A percentile compares a stretch with the other conserved stretches of the same genome.
These are phyloP conservation scores for Loris lydekkerianus DNA, from an alignment of 2,797 vertebrate genomes.

Conservation along the genomic window DNA sequence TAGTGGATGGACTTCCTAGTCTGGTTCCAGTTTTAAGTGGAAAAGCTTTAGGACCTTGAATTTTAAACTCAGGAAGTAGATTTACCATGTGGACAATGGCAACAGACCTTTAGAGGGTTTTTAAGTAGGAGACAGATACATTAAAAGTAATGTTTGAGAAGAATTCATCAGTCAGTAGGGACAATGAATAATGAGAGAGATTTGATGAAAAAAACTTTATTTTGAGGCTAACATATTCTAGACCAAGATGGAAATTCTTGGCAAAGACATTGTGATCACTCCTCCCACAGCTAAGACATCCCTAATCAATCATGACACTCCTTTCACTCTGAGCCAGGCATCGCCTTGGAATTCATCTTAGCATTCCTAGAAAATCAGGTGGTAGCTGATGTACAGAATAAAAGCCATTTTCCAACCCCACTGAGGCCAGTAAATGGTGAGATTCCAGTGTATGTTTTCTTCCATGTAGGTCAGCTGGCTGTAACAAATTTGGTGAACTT, in stretches of 20 bases:
- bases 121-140: neutral
- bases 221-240: constrained; percentile 15
- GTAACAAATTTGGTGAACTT: neutral
- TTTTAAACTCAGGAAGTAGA: neutral
- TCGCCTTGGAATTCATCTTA: constrained; percentile 31
- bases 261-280: neutral
- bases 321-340: neutral
- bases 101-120: neutral
- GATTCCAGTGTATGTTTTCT: neutral
- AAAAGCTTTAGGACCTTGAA: neutral
- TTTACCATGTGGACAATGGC: neutral
- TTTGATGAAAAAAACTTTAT: neutral
- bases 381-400: neutral
- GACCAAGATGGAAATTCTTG: neutral
- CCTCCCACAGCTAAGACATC: neutral
- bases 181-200: neutral
- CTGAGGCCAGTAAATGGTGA: neutral
- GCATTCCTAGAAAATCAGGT: neutral
- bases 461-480: neutral
- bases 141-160: neutral
- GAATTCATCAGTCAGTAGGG: neutral
- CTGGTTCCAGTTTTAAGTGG: too few relatives aligned
- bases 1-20: too few relatives aligned
- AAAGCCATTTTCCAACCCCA: neutral
- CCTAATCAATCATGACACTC: neutral